Conservation (phyloP, 2,888 invertebrate genomes). For the Exocentrus adspersus region DNA sequence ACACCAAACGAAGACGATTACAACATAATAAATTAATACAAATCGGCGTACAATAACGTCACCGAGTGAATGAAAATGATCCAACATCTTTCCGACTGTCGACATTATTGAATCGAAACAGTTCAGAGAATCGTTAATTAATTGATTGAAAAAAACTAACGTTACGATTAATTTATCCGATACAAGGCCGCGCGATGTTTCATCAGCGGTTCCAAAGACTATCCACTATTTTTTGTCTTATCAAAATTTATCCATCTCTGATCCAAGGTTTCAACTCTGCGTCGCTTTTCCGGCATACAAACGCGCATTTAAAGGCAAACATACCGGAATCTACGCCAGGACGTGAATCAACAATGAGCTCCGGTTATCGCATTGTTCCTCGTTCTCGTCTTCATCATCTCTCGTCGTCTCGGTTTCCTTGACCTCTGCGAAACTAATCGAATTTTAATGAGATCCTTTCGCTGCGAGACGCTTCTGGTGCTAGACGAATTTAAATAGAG, state of each 20-base stretch:
- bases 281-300: too few species aligned
- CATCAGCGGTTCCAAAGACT: too few species aligned
- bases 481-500: background rate
- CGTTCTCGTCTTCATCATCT: background rate
- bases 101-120: background rate
- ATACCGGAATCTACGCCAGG: background rate
- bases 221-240: too few species aligned
- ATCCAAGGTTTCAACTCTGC: too few species aligned
- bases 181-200: too few species aligned
- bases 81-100: background rate
- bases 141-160: background rate
- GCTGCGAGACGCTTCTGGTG: background rate
- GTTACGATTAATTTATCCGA: too few species aligned
- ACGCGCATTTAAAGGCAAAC: too few species aligned
- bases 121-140: too few species aligned
- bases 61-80: background rate
- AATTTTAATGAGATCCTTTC: background rate
- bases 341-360: background rate
- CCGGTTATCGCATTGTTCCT: background rate
- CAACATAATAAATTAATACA: background rate
- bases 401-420: background rate
- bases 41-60: slow-evolving; percentile 1
- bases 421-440: background rate
- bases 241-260: too few species aligned
- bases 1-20: background rate